Base-by-base conservation (phyloP, 2,888 invertebrate species). In the Plebejus anna region DNA sequence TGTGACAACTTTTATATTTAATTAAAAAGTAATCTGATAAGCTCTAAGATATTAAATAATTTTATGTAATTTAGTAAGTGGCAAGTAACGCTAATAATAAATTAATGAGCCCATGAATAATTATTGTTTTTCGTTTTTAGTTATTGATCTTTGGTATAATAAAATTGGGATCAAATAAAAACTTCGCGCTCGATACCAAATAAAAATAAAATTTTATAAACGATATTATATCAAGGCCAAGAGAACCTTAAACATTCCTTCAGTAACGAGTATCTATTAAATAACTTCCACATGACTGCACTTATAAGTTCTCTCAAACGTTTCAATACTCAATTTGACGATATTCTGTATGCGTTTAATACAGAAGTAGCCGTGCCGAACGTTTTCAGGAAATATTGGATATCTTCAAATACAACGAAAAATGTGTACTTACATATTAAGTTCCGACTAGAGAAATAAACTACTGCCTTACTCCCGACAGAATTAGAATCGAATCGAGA, bases 221-320 rank as follows among this genome's bases (percentile, higher is more conserved):
- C 7, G 22, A 59, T 59, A 59, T 59, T 59, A 59, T 55, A 55
- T 55, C 4, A 11, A 47, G 9, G 22, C 66, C 16, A 13, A 66
- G 36, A 13, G 36, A 32, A 36, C 32, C 66, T 5, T 71, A n/a
- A 42, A 42, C 38, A 71, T 70, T 22, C n/a, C 11, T 42, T 22
- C 16, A 73, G 6, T 55, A 55, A 73, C 32, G 73, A 73, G 73
- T 55, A 73, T 55, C 51, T 32, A 73, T 55, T 51, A 73, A 55
- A 51, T 73, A 16, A 73, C n/a, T 51, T 73, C 73, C 73, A 32
- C 5, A 13, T 73, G 51, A 55, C 51, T 73, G 73, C 4, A 13
- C 13, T 55, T 16, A 36, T 13, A 32, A 73, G 73, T n/a, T 28
- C 73, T 32, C 71, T 73, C 73, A 73, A 73, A 73, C 51, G 32